Conservation (phyloP, 2,888 invertebrate genomes). For the Drosophila cyrtoloma region DNA sequence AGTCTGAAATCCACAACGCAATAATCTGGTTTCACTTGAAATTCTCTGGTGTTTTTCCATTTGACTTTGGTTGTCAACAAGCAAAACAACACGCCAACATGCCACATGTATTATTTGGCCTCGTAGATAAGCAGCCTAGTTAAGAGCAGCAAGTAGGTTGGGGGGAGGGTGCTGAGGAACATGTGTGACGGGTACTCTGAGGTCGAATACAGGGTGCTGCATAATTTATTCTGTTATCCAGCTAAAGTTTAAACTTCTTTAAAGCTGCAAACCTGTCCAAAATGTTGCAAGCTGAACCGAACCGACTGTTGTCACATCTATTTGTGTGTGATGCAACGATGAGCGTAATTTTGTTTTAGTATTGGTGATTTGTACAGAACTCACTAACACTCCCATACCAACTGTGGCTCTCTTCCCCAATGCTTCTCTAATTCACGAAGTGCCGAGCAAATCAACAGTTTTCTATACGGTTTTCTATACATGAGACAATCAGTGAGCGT, state of each 20-base stretch:
- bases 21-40: slow-evolving; percentile 20
- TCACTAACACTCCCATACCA: slow-evolving; percentile 40
- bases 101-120: background rate
- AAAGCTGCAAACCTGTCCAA: background rate
- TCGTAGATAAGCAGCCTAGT: slow-evolving; percentile 20
- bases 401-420: slow-evolving; percentile 32
- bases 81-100: slow-evolving; percentile 15
- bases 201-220: slow-evolving; percentile 13
- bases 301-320: slow-evolving; percentile 1
- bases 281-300: background rate
- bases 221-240: background rate
- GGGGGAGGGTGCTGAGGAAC: background rate
- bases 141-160: background rate
- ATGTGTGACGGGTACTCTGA: background rate
- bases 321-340: background rate
- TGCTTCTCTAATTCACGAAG: slow-evolving; percentile 17
- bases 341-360: slow-evolving; percentile 20
- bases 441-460: background rate
- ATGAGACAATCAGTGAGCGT: slow-evolving; percentile 16
- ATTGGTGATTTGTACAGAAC: slow-evolving; percentile 21
- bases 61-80: slow-evolving; percentile 20
- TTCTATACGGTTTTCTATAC: background rate
- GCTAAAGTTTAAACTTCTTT: background rate
- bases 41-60: slow-evolving; percentile 39
- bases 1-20: slow-evolving; percentile 15